Conservation (phyloP, 2,113 vertebrate genomes). For the Suricata suricatta region DNA sequence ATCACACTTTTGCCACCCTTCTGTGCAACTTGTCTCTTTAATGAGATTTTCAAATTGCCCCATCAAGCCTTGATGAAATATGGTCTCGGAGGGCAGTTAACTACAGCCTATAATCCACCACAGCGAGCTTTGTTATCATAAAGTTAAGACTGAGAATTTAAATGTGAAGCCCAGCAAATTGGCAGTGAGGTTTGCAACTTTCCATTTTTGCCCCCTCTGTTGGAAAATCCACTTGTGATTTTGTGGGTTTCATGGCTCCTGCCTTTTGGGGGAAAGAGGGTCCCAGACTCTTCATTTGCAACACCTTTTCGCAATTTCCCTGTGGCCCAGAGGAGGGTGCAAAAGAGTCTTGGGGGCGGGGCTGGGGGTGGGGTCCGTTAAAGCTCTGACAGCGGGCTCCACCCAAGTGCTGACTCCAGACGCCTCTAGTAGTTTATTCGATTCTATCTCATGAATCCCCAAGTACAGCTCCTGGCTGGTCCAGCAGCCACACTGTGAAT, state of each 20-base stretch:
- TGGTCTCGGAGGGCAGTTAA: background rate
- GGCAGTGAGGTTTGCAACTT: background rate
- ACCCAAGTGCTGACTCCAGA: background rate
- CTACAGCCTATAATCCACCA: background rate
- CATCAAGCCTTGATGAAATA: constrained; percentile 57
- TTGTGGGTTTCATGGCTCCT: background rate
- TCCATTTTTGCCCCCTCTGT: background rate
- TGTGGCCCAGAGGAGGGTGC: background rate
- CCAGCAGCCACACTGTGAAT: background rate
- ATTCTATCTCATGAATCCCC: rapidly evolving
- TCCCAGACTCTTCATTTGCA: no score
- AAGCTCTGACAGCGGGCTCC: rapidly evolving
- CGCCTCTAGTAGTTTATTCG: background rate
- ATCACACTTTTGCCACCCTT: background rate
- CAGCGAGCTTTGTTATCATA: constrained; percentile 29
- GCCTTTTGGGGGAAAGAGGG: background rate
- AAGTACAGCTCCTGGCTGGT: rapidly evolving
- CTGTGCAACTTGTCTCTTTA: constrained; percentile 55
- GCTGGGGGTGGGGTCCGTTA: background rate
- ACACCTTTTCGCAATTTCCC: background rate
- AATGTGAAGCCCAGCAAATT: background rate
- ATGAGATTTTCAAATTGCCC: constrained; percentile 66
- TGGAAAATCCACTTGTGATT: background rate
- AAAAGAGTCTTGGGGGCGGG: background rate
- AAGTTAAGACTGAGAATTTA: constrained; percentile 52